Evolutionary conservation across 2,113 vertebrate genomes (phyloP).

Genomic region (Vimba vimba): DNA sequence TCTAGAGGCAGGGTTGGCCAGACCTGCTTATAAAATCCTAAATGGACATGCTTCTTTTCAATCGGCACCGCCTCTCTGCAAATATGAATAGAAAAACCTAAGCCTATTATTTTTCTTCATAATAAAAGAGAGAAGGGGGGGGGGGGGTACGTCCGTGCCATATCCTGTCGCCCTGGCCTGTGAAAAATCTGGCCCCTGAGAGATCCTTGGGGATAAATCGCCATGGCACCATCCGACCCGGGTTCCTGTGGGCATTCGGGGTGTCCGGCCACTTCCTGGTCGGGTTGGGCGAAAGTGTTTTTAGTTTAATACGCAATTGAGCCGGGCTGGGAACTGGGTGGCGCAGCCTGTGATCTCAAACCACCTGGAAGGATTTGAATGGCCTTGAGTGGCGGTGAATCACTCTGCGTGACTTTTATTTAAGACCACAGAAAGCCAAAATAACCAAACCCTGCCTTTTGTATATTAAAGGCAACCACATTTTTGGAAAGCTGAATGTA

Average conservation of each 20-base stretch:
- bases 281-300: conserved; percentile 53
- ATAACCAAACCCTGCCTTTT: background rate
- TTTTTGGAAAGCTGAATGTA: conserved; percentile 10
- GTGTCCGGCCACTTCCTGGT: conserved; percentile 54
- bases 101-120: conserved; percentile 78
- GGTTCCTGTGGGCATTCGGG: conserved; percentile 60
- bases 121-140: conserved; percentile 45
- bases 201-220: conserved; percentile 50
- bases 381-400: conserved; percentile 33
- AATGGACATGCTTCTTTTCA: conserved; percentile 62
- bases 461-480: conserved; percentile 45
- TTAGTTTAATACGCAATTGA: conserved; percentile 42
- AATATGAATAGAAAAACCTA: conserved; percentile 76
- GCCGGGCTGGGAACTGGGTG: conserved; percentile 28
- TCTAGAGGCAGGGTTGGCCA: conserved; percentile 50
- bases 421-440: conserved; percentile 22
- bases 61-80: conserved; percentile 56
- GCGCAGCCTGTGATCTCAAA: conserved; percentile 44
- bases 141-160: conserved; percentile 66
- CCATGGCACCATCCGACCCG: conserved; percentile 47
- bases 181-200: conserved; percentile 32
- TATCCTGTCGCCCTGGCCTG: conserved; percentile 47
- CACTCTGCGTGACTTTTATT: conserved; percentile 26
- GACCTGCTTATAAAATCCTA: conserved; percentile 60
- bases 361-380: conserved; percentile 55